Evolutionary conservation across 2,888 invertebrate species (phyloP).

Genomic region (Drosophila formosana): DNA sequence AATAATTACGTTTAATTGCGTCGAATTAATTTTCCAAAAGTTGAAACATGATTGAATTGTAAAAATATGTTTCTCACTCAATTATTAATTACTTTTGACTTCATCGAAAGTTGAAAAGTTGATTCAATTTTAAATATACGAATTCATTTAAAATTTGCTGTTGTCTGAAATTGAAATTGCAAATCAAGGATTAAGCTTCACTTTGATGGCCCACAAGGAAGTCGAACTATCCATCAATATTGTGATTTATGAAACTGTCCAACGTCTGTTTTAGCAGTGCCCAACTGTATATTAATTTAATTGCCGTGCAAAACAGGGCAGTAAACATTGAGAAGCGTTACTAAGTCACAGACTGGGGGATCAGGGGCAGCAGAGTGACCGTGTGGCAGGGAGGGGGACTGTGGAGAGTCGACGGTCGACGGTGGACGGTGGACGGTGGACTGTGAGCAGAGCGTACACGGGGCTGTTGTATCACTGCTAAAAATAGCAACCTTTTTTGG

Average conservation of each 20-base stretch:
- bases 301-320: constrained; percentile 67
- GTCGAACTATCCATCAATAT: not conserved
- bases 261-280: not conserved
- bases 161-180: too few species aligned
- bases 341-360: constrained; percentile 51
- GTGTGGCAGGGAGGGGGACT: too few species aligned
- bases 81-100: too few species aligned
- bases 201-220: too few species aligned
- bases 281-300: constrained; percentile 61
- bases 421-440: constrained; percentile 21
- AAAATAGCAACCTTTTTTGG: constrained; percentile 77
- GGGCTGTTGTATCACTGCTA: constrained; percentile 70
- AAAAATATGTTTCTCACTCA: too few species aligned
- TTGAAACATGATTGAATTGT: too few species aligned
- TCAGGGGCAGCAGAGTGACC: too few species aligned
- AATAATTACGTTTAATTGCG: too few species aligned
- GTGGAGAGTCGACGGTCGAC: constrained; percentile 9
- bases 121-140: too few species aligned
- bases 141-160: too few species aligned
- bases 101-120: too few species aligned
- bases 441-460: constrained; percentile 34
- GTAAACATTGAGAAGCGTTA: constrained; percentile 61
- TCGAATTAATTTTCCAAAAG: not conserved
- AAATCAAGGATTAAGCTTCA: not conserved
- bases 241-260: not conserved